Base-by-base conservation (phyloP, 64 coral and sea anemone genomes). In the Stylophora pistillata region DNA sequence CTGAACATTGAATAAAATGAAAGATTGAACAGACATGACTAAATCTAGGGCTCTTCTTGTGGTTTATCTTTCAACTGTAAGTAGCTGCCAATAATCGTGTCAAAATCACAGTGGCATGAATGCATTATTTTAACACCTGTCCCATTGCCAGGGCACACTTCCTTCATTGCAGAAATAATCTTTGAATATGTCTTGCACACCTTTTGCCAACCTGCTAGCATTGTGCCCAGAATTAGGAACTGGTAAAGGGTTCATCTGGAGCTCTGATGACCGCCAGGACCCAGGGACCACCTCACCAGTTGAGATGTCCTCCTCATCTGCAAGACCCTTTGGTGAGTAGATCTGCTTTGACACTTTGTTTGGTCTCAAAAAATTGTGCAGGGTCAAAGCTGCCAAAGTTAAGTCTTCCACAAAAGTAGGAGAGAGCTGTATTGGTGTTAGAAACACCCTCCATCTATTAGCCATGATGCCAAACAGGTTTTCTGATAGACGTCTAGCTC, bases 41-140 rank as follows among this genome's bases (percentile, higher is more conserved):
- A n/a, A n/a, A n/a, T n/a, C n/a, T n/a, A 79, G 77, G 77, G 77
- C 77, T 79, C 77, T 79, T 79, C 77, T 79, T 79, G 29, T 79
- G 77, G 30, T 79, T 79, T 79, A 79, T 79, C 47, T 79, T 79
- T 79, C 77, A 15, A 79, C 77, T 79, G 57, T 79, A 79, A 79
- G 77, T 56, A 79, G 54, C 77, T 79, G 77, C 77, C 77, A 55
- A 57, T 27, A 79, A 52, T 55, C n/a, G n/a, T n/a, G n/a, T n/a
- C n/a, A n/a, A n/a, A n/a, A n/a, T n/a, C n/a, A n/a, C n/a, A n/a
- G n/a, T n/a, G n/a, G n/a, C n/a, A n/a, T n/a, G n/a, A n/a, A n/a
- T n/a, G n/a, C n/a, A n/a, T n/a, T n/a, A n/a, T n/a, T 79, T 86
- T 47, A 86, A 71, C 64, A 86, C 64, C 65, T 71, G 30, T 86